These are phyloP conservation scores for Gymnobelideus leadbeateri DNA, from an alignment of 2,113 vertebrate species.

Conservation along the genomic window DNA sequence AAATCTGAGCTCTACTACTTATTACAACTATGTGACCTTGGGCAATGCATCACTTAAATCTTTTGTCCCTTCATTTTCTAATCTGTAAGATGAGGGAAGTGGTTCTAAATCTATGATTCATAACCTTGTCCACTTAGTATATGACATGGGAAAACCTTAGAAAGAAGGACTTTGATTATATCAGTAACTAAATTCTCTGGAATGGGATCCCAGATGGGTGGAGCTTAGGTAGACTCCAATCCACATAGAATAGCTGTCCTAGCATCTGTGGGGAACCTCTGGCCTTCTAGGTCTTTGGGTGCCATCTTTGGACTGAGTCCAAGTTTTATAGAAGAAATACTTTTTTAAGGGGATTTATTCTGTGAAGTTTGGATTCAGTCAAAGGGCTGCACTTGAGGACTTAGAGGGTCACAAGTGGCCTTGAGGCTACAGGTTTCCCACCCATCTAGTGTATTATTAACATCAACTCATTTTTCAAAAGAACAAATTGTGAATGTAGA, in stretches of 20 bases:
- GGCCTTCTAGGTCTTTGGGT: too few relatives aligned
- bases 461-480: slow-evolving; percentile 1
- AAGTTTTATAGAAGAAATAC: too few relatives aligned
- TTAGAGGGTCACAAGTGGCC: too few relatives aligned
- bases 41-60: background rate
- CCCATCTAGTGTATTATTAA: background rate
- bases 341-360: too few relatives aligned
- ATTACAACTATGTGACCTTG: background rate
- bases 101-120: background rate
- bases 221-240: background rate
- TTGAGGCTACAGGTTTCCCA: too few relatives aligned
- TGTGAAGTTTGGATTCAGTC: too few relatives aligned
- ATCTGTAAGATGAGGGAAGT: background rate
- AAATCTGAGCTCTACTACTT: background rate
- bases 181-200: background rate
- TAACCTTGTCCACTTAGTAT: background rate
- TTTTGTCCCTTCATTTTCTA: background rate
- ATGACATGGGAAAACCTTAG: too few relatives aligned
- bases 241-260: background rate
- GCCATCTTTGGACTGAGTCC: too few relatives aligned
- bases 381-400: too few relatives aligned
- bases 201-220: background rate
- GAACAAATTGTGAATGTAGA: background rate
- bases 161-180: background rate
- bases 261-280: background rate